These are phyloP conservation scores for Fistularia tabacaria DNA, from an alignment of 2,797 vertebrate genomes.

Conservation along the genomic window DNA sequence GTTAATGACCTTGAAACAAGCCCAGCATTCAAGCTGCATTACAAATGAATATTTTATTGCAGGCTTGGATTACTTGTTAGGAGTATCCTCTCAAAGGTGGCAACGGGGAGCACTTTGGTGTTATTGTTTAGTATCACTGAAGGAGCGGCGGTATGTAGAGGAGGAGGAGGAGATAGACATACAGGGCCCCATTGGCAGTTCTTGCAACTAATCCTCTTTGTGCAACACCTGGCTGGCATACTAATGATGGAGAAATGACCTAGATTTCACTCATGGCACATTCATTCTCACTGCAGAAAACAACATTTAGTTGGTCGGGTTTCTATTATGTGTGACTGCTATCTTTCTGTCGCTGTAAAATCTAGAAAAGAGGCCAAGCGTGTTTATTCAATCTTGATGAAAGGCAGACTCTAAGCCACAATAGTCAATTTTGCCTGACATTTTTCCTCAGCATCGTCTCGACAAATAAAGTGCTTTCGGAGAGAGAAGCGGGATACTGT, in stretches of 20 bases:
- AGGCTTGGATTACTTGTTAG: constrained; percentile 11
- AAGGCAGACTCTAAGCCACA: neutral
- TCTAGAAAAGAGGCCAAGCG: constrained; percentile 15
- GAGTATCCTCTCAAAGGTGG: constrained; percentile 28
- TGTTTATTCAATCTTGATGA: constrained; percentile 16
- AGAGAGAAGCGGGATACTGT: no score
- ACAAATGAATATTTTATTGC: constrained; percentile 25
- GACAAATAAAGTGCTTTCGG: no score
- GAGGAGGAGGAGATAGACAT: constrained; percentile 15
- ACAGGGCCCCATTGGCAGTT: constrained; percentile 36
- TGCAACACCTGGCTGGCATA: constrained; percentile 69
- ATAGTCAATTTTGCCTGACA: no score
- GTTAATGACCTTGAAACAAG: constrained; percentile 32
- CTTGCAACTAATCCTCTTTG: constrained; percentile 65
- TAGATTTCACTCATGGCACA: constrained; percentile 53
- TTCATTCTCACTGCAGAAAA: constrained; percentile 31
- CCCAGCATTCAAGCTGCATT: constrained; percentile 12
- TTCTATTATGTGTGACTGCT: constrained; percentile 12
- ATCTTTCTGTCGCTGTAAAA: constrained; percentile 14
- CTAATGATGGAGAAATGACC: constrained; percentile 68
- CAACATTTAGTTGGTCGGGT: constrained; percentile 35
- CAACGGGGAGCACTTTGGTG: constrained; percentile 37
- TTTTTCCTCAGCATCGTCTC: no score
- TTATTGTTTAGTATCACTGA: constrained; percentile 49
- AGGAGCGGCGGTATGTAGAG: constrained; percentile 1